phyloP scores from a whole-genome alignment of 2,888 invertebrate species.

The Xiphydria camelus region DNA sequence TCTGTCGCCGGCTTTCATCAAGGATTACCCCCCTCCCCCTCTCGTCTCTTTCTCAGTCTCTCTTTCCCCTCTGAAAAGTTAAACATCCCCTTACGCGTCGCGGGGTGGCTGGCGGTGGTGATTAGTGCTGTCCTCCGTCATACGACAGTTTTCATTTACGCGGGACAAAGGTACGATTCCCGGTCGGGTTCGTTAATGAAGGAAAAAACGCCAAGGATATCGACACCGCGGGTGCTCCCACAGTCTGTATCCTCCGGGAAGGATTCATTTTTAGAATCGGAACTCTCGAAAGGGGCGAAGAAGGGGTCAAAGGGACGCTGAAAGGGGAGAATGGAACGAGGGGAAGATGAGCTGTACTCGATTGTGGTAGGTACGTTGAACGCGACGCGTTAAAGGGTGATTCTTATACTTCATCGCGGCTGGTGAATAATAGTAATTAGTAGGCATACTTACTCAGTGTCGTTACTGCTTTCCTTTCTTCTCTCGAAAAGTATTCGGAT shows the following conservation, averaged over 20 bases:
- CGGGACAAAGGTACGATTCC: constrained; percentile 1
- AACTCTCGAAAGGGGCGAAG: no score
- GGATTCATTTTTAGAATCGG: no score
- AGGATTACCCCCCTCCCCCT: constrained; percentile 32
- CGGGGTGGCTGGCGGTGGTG: constrained; percentile 27
- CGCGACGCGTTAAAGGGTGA: no score
- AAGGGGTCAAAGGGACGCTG: no score
- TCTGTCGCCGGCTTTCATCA: constrained; percentile 35
- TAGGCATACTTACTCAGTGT: no score
- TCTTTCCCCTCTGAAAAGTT: constrained; percentile 20
- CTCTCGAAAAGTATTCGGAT: no score
- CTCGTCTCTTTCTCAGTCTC: constrained; percentile 7
- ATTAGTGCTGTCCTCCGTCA: constrained; percentile 18
- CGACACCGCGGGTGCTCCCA: neutral
- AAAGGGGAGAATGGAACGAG: no score
- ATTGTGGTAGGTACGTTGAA: no score
- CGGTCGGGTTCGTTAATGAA: neutral
- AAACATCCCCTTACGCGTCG: constrained; percentile 27
- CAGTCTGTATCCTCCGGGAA: neutral
- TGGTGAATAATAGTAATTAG: no score
- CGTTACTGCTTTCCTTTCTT: no score
- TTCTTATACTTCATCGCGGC: no score
- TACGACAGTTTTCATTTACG: constrained; percentile 3
- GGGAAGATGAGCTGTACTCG: no score
- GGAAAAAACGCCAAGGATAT: neutral